Percentiles rank a stretch among this genome's conserved stretches.
These are phyloP conservation scores for Prunella fulvescens DNA, from an alignment of 2,113 vertebrate species.

Conservation along the genomic window DNA sequence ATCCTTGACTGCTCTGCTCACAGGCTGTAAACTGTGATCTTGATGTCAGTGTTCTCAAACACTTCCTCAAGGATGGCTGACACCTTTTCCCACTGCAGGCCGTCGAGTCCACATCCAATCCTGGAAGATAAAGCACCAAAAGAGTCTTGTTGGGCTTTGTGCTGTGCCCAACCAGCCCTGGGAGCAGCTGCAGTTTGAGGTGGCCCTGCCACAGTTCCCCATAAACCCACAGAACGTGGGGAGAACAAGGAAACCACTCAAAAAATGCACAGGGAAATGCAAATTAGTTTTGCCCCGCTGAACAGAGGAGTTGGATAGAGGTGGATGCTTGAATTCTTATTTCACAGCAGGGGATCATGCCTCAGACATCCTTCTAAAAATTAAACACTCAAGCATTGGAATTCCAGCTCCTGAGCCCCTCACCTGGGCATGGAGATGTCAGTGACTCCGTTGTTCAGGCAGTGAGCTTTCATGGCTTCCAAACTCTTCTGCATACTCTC, in stretches of 20 bases:
- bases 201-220: not conserved
- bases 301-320: not conserved
- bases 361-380: not conserved
- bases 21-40: conserved; percentile 87
- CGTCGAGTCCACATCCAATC: conserved; percentile 93
- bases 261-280: not conserved
- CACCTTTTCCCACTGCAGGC: conserved; percentile 83
- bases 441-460: conserved; percentile 78
- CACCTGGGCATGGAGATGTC: conserved; percentile 91
- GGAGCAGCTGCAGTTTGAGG: not conserved
- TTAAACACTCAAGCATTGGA: not conserved
- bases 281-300: not conserved
- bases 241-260: not conserved
- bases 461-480: conserved; percentile 87
- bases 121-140: conserved; percentile 67
- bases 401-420: not conserved
- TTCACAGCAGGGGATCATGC: not conserved
- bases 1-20: conserved; percentile 22
- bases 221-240: not conserved
- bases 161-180: not conserved
- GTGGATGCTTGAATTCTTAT: not conserved
- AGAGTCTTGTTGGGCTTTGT: not conserved
- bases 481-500: conserved; percentile 80
- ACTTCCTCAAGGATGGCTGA: conserved; percentile 83
- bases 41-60: conserved; percentile 81